These are phyloP conservation scores for Tokudaia muenninki DNA, from an alignment of 2,797 vertebrate species.

Conservation along the genomic window DNA sequence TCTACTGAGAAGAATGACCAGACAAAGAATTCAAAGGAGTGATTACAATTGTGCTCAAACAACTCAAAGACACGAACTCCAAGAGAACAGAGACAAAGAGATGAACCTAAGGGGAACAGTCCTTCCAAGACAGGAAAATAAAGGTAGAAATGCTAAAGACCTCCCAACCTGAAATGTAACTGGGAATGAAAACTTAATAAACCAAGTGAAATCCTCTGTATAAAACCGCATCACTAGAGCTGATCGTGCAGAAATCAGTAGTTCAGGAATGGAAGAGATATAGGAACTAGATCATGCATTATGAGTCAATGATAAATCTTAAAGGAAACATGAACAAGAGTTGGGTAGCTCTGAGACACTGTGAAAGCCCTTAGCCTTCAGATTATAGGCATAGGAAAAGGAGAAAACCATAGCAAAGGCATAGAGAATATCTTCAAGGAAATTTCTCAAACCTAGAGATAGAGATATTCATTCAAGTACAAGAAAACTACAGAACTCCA, in stretches of 20 bases:
- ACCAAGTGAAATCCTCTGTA: not conserved
- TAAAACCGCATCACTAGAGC: too few species aligned
- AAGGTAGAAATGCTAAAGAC: not conserved
- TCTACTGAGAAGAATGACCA: not conserved
- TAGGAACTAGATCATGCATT: not conserved
- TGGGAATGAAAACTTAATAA: not conserved
- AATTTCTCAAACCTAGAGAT: not conserved
- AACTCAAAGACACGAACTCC: not conserved
- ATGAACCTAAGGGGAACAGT: not conserved
- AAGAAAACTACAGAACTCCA: not conserved
- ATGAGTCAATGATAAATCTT: not conserved
- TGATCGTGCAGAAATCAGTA: not conserved
- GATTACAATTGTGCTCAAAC: not conserved
- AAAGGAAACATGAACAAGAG: too few species aligned
- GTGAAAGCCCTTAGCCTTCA: not conserved
- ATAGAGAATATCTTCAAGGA: not conserved
- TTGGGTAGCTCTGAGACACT: not conserved
- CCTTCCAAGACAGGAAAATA: not conserved
- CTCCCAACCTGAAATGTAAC: not conserved
- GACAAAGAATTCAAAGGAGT: not conserved
- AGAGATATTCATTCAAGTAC: not conserved
- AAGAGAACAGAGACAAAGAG: not conserved
- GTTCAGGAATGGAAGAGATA: not conserved
- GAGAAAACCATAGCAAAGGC: not conserved
- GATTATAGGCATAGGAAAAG: too few species aligned